Evolutionary conservation across 2,888 invertebrate species (phyloP), one percentile per base, ranked within the genome.

Genomic region (Cephus pygmeus): DNA sequence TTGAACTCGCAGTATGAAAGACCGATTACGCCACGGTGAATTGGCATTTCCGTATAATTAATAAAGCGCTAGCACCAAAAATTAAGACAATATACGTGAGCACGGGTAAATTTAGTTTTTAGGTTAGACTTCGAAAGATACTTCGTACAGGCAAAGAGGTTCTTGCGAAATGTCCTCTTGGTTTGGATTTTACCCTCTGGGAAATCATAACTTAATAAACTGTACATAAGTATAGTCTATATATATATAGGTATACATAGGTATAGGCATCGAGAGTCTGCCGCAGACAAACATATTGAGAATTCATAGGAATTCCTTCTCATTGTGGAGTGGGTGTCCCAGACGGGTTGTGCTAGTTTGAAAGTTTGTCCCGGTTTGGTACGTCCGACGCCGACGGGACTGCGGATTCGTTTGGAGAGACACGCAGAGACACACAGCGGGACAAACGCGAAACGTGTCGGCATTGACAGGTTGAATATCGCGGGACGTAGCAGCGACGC

Each of bases 321-420:
- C 15, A 23, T 23, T 23, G 56, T 56, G 56, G 56, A 23, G 56
- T 56, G 56, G 56, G 56, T 56, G 77, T 40, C 84, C 89, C 89
- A 91, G 91, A 91, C 91, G 86, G 89, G 85, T 87, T 90, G 90
- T 90, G 88, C 91, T 85, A 91, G 89, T 91, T 90, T 83, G 87
- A 89, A 88, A 90, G 89, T 91, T 91, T 90, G 89, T 88, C 89
- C 90, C 87, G 89, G 88, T 89, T 90, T 86, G 86, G 86, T 85
- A 83, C 84, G 87, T 86, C 87, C 86, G 87, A 85, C 56, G 23
- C 85, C 85, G 75, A 15, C 81, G 84, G 83, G 83, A 85, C 81
- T 81, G 75, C 33, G 73, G 76, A 56, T 56, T 56, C 23, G 23
- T 56, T 56, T 9, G 56, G 56, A 56, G 23, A 23, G 56, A 23